These are phyloP conservation scores for Pogonomyrmex barbatus DNA, from an alignment of 1,140 invertebrate genomes.

Conservation along the genomic window DNA sequence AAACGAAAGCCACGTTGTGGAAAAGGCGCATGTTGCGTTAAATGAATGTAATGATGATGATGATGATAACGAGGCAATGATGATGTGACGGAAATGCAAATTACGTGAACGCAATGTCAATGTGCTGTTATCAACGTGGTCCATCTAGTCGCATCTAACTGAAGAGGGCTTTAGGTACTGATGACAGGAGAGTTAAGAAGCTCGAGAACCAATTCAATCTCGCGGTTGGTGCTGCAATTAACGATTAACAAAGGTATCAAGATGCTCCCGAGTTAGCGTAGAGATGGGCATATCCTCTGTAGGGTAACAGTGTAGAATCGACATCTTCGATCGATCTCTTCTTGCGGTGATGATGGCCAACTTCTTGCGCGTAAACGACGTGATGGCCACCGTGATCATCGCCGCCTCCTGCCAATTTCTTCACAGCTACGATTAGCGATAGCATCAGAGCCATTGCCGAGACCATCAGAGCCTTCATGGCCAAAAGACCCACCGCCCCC, in stretches of 20 bases:
- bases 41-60: slow-evolving; percentile 2
- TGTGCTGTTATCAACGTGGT: slow-evolving; percentile 31
- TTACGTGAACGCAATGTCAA: slow-evolving; percentile 12
- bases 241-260: slow-evolving; percentile 47
- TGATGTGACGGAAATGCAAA: slow-evolving; percentile 33
- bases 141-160: background rate
- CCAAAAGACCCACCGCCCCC: slow-evolving; percentile 89
- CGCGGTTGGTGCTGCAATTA: slow-evolving; percentile 23
- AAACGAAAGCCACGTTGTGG: slow-evolving; percentile 33
- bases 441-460: slow-evolving; percentile 91
- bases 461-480: slow-evolving; percentile 90
- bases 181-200: background rate
- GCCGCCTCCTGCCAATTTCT: slow-evolving; percentile 89
- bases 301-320: slow-evolving; percentile 85
- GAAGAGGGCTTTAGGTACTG: background rate
- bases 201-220: slow-evolving; percentile 1
- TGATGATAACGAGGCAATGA: slow-evolving; percentile 21
- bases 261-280: slow-evolving; percentile 60
- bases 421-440: slow-evolving; percentile 90
- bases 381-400: slow-evolving; percentile 89
- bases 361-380: slow-evolving; percentile 89
- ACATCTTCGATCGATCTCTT: slow-evolving; percentile 82
- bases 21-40: background rate
- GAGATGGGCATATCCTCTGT: slow-evolving; percentile 85
- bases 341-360: slow-evolving; percentile 88